Conservation (phyloP, 2,113 vertebrate species). For the Myxocyprinus asiaticus region DNA sequence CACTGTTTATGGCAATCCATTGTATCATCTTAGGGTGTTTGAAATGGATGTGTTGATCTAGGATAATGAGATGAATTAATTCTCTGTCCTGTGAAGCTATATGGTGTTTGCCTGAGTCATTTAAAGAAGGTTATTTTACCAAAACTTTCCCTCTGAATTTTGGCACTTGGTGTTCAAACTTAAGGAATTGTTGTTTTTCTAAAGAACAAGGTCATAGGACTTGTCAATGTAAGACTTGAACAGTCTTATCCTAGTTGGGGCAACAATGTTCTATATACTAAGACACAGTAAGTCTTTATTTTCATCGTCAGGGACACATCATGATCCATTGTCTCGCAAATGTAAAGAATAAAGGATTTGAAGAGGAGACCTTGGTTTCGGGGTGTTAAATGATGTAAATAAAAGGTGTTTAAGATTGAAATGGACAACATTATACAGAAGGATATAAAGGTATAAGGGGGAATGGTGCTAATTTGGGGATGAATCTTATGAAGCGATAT, state of each 20-base stretch:
- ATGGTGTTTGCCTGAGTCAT: background rate
- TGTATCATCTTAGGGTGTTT: conserved; percentile 66
- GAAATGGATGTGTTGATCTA: conserved; percentile 61
- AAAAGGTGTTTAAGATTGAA: background rate
- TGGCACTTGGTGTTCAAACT: background rate
- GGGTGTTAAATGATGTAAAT: background rate
- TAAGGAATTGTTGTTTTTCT: no score
- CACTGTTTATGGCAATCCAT: conserved; percentile 80
- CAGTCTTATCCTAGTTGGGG: background rate
- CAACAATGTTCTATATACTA: background rate
- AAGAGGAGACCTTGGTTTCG: conserved; percentile 3
- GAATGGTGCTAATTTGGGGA: no score
- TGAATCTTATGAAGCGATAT: no score
- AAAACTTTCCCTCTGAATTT: background rate
- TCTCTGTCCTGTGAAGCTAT: conserved; percentile 9
- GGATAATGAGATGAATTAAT: conserved; percentile 30
- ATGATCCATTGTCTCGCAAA: conserved; percentile 16
- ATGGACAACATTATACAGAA: no score
- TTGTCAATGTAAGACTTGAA: background rate
- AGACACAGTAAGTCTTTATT: background rate
- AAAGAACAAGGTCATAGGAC: background rate
- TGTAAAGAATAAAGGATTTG: conserved; percentile 26
- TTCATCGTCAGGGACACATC: background rate
- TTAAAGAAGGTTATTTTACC: background rate
- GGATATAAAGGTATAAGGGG: no score